These are phyloP conservation scores for Erebia aethiops DNA, from an alignment of 2,888 invertebrate genomes.

Conservation along the genomic window DNA sequence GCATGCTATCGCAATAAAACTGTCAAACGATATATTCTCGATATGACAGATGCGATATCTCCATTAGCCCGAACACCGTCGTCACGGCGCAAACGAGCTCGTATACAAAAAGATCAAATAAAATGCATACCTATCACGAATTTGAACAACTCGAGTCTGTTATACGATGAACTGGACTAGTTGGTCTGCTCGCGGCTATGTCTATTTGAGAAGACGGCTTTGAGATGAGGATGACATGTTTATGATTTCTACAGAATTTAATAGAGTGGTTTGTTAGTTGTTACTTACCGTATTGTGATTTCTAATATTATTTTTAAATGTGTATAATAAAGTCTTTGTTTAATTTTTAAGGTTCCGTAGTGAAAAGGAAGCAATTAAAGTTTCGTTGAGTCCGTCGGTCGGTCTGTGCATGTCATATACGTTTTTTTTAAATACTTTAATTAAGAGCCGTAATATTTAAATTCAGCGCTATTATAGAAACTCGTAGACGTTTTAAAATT, in stretches of 20 bases:
- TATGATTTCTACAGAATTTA: neutral
- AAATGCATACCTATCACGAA: conserved; percentile 62
- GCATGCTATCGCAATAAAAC: conserved; percentile 72
- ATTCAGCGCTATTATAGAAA: no score
- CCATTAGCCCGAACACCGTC: conserved; percentile 70
- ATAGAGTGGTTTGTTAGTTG: neutral
- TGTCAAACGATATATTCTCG: conserved; percentile 70
- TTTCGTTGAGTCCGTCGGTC: no score
- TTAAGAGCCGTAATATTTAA: no score
- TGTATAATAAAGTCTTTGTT: no score
- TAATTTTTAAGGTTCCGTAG: no score
- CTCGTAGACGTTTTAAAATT: no score
- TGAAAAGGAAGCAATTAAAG: no score
- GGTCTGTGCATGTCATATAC: no score
- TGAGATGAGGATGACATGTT: conserved; percentile 9
- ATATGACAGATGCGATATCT: conserved; percentile 77
- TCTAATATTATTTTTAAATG: no score
- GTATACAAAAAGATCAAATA: conserved; percentile 63
- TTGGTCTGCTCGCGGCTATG: conserved; percentile 9
- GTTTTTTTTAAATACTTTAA: no score
- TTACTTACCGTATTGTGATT: no score
- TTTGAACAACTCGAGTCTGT: conserved; percentile 56
- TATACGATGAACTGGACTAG: conserved; percentile 38
- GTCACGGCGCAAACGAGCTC: conserved; percentile 60
- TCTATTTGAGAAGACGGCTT: neutral